Evolutionary conservation across 2,797 vertebrate genomes (phyloP), one percentile per base, ranked within the genome.

Genomic region (Lophius americanus): DNA sequence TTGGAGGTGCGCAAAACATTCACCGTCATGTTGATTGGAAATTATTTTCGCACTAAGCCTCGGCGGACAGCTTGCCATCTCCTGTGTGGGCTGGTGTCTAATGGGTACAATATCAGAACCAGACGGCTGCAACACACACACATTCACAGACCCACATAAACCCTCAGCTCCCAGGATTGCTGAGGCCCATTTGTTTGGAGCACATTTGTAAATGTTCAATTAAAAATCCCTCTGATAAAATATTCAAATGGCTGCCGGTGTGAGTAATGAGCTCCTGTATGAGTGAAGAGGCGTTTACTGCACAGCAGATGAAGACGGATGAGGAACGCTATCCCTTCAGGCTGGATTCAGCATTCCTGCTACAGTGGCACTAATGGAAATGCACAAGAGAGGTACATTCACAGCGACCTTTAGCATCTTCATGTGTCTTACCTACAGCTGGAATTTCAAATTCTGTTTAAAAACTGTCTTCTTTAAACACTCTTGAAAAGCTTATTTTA

Each of bases 271-370:
- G 87, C 79, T 88, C 78, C 86, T 76, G 86, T 86, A 75, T 86
- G 88, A 91, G 91, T 90, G 88, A 83, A 81, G 88, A 91, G 87
- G 90, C 85, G 84, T 92, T 92, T 85, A 89, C 87, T 75, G 88
- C 81, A 43, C 86, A 63, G 80, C 81, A 83, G 88, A 92, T 92
- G 85, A 91, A 92, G 91, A 92, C 77, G 82, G 85, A 92, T 91
- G 91, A 91, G 84, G 39, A 81, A 74, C 70, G 75, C 68, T 65
- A 55, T 75, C 73, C 85, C 83, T 64, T 83, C 58, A 82, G 82
- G 85, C 76, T 80, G 64, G 81, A 72, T 73, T 71, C 66, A 70
- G 70, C 69, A 70, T 81, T 87, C 67, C 39, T 81, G 82, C 81
- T 70, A 88, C 83, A 55, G 57, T 82, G 82, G 78, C 79, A 78